These are phyloP conservation scores for Empidonax traillii DNA, from an alignment of 2,113 vertebrate genomes.

Conservation along the genomic window DNA sequence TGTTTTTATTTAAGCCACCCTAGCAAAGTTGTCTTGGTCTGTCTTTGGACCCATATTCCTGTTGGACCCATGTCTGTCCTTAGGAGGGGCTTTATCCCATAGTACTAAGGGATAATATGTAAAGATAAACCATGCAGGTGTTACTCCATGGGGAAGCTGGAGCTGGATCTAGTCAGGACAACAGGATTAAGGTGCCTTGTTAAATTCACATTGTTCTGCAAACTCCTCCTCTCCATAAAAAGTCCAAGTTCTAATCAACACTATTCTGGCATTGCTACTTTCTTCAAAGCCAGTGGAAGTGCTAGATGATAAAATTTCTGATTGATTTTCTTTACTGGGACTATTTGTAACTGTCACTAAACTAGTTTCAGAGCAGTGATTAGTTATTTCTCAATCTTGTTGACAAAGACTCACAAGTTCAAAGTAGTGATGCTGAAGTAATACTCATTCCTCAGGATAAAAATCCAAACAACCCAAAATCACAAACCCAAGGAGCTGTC, in stretches of 20 bases:
- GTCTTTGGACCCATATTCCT: background rate
- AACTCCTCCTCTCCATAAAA: background rate
- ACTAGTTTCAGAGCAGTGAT: background rate
- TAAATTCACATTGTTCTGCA: background rate
- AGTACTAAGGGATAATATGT: background rate
- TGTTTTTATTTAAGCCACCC: background rate
- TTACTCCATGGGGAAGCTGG: background rate
- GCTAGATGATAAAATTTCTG: background rate
- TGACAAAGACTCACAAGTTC: background rate
- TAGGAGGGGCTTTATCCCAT: background rate
- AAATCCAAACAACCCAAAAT: background rate
- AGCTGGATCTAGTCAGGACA: background rate
- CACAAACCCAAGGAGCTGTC: background rate
- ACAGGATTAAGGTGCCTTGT: background rate
- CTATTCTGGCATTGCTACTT: background rate
- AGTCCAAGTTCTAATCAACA: background rate
- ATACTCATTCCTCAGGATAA: background rate
- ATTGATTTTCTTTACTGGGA: background rate
- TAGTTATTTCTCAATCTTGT: background rate
- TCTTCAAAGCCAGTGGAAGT: background rate
- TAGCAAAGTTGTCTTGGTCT: background rate
- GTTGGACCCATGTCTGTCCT: background rate
- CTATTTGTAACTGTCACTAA: background rate
- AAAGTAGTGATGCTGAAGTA: background rate
- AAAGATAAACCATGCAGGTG: background rate